Evolutionary conservation across 2,888 invertebrate species (phyloP).

Genomic region (Anorthoa munda): DNA sequence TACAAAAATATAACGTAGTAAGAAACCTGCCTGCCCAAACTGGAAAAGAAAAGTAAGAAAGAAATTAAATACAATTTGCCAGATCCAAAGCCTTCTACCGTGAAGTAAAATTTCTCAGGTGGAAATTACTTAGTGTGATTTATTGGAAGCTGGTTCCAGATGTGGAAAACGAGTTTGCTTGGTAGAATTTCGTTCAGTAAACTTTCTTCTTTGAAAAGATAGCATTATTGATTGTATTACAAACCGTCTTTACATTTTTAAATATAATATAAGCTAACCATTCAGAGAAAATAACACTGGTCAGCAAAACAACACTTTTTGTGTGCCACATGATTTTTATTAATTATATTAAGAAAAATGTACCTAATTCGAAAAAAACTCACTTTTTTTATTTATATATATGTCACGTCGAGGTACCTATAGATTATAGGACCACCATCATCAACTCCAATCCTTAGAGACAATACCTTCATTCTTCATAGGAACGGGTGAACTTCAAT

Average conservation of each 20-base stretch:
- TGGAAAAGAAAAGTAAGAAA: background rate
- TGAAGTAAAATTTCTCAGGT: slow-evolving; percentile 27
- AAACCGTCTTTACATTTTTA: background rate
- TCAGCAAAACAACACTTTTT: no score
- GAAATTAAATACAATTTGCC: slow-evolving; percentile 9
- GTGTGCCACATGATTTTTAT: no score
- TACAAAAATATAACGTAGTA: background rate
- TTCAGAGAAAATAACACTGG: background rate
- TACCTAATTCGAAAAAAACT: no score
- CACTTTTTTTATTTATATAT: no score
- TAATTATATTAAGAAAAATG: no score
- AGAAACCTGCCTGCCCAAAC: background rate
- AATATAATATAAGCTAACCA: background rate
- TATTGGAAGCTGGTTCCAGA: slow-evolving; percentile 31
- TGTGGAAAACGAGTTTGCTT: slow-evolving; percentile 18
- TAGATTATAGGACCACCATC: no score
- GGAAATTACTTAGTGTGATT: slow-evolving; percentile 41
- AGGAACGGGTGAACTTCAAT: no score
- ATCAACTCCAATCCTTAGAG: no score
- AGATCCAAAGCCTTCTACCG: background rate
- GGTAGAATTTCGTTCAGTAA: background rate
- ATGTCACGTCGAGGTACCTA: no score
- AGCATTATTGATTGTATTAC: background rate
- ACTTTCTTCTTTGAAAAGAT: slow-evolving; percentile 6
- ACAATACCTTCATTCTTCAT: no score